Evolutionary conservation across 2,888 invertebrate genomes (phyloP).

Genomic region (Hypena proboscidalis): DNA sequence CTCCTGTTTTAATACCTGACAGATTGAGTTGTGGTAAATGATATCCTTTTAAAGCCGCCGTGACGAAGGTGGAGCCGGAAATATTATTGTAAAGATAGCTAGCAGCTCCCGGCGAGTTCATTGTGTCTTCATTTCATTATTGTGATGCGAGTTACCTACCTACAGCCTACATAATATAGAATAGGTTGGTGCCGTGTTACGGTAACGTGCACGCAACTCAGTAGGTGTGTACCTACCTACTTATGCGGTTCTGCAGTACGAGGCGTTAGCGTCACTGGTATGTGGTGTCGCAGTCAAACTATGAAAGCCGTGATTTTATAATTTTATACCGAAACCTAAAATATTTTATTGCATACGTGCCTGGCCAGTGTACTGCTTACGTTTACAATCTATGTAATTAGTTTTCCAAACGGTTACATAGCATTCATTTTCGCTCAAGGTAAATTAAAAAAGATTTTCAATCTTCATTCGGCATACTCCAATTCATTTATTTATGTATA

Average conservation of each 20-base stretch:
- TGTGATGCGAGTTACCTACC: constrained; percentile 38
- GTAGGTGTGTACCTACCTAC: background rate
- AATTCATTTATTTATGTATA: no score
- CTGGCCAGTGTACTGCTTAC: no score
- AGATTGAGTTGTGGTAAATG: background rate
- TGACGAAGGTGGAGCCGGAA: constrained; percentile 59
- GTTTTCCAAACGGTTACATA: no score
- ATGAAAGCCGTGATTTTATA: no score
- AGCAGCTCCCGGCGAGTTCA: constrained; percentile 46
- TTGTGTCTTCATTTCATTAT: constrained; percentile 55
- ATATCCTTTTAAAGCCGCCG: constrained; percentile 8
- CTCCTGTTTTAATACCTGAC: constrained; percentile 16
- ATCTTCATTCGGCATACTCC: no score
- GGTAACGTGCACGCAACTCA: constrained; percentile 55
- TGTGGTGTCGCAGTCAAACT: no score
- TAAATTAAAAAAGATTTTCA: no score
- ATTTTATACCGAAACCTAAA: no score
- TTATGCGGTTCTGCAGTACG: background rate
- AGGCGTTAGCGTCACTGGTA: no score
- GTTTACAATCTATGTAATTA: no score
- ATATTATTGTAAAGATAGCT: constrained; percentile 53
- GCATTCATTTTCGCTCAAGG: no score
- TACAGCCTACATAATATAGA: background rate
- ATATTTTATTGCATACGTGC: no score
- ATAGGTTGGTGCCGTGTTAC: constrained; percentile 48